Evolutionary conservation across 2,888 invertebrate genomes (phyloP), one percentile per base, ranked within the genome.

Genomic region (Cantharis rustica): DNA sequence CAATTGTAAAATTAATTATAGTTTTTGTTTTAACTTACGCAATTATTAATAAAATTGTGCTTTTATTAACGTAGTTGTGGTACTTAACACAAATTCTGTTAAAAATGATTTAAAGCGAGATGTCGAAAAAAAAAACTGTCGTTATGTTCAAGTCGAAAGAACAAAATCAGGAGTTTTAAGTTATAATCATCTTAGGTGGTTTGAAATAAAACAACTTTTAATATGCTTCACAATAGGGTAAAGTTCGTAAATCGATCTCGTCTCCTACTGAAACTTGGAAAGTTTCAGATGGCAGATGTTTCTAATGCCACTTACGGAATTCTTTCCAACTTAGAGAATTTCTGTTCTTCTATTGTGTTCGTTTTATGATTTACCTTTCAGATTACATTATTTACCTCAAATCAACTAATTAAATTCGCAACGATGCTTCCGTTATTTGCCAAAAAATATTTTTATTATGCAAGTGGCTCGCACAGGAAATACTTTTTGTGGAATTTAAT

Each of bases 121-220:
- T 47, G 47, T 47, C 47, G n/a, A n/a, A n/a, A n/a, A n/a, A 47
- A 47, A 47, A 47, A 47, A 47, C 47, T n/a, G 47, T 47, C 47
- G 47, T 47, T n/a, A 47, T 47, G 47, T 47, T 47, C 47, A 47
- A 47, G 47, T 31, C 27, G 27, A 27, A 26, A 69, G 27, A 69
- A 69, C 69, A 31, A 69, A 69, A 27, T 63, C 31, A 71, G 63
- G 20, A 69, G 61, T 63, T 77, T 72, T 76, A 61, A 68, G 13
- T 75, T 79, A 76, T 83, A 83, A 83, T 83, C 83, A 80, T 79
- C 82, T 83, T 83, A 83, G 79, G 79, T 81, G 79, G 82, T 81
- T 82, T 82, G 80, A 82, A 78, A 78, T 78, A 81, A 81, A 81
- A 82, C 77, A 79, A 82, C 81, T 83, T 82, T 83, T 81, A 83